Percentiles rank a stretch among this genome's conserved stretches.
phyloP scores from a whole-genome alignment of 2,888 invertebrate species.

The Therioaphis trifolii region DNA sequence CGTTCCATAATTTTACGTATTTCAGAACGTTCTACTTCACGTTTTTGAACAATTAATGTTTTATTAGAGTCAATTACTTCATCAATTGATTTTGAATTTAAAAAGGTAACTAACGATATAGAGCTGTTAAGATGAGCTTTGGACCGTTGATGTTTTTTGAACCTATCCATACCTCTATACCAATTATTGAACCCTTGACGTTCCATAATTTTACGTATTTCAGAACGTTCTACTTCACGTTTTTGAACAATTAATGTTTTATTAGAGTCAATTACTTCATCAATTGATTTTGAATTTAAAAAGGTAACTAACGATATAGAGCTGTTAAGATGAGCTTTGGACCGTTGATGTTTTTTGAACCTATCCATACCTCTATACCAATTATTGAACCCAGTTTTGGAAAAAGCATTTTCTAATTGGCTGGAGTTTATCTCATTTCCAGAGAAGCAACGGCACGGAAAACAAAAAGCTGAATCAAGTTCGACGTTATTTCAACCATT shows the following conservation, averaged over 20 bases:
- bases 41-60: not conserved
- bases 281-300: slow-evolving; percentile 14
- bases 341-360: slow-evolving; percentile 15
- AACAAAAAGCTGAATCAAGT: slow-evolving; percentile 21
- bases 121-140: too few relatives aligned
- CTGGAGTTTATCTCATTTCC: slow-evolving; percentile 15
- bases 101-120: not conserved
- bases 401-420: slow-evolving; percentile 10
- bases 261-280: slow-evolving; percentile 1
- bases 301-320: not conserved
- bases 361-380: slow-evolving; percentile 22
- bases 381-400: slow-evolving; percentile 18
- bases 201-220: slow-evolving; percentile 2
- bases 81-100: slow-evolving; percentile 1
- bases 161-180: too few relatives aligned
- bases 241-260: not conserved
- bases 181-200: too few relatives aligned
- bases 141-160: too few relatives aligned
- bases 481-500: not conserved
- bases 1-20: not conserved
- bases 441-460: slow-evolving; percentile 11
- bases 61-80: slow-evolving; percentile 1
- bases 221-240: not conserved
- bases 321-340: slow-evolving; percentile 12
- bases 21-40: not conserved